Conservation (phyloP, 1,140 invertebrate genomes). For the Halictus rubicundus region DNA sequence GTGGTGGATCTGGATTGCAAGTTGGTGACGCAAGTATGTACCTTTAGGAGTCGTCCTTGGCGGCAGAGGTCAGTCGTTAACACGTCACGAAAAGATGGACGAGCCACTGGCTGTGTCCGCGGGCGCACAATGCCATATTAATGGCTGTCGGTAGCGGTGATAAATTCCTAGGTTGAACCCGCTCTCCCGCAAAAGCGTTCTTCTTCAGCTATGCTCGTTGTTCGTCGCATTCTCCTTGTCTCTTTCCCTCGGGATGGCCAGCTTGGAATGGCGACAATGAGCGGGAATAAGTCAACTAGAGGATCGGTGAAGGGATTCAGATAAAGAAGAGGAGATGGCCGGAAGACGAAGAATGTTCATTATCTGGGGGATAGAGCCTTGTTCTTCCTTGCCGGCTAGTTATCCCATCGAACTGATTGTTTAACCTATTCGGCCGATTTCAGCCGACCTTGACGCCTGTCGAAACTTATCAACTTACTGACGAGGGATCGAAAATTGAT, state of each 20-base stretch:
- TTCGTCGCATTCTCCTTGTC: constrained; percentile 27
- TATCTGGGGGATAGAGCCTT: neutral
- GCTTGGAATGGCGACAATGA: constrained; percentile 70
- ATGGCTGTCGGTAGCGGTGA: constrained; percentile 77
- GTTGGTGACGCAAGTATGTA: constrained; percentile 22
- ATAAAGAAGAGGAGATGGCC: constrained; percentile 17
- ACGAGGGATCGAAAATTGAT: no score
- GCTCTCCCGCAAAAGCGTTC: constrained; percentile 46
- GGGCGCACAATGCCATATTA: constrained; percentile 73
- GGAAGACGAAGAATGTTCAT: constrained; percentile 34
- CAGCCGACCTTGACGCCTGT: neutral
- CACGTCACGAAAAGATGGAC: constrained; percentile 69
- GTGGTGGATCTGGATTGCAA: constrained; percentile 49
- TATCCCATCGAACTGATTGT: neutral
- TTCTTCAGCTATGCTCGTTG: constrained; percentile 14
- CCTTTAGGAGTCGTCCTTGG: constrained; percentile 51
- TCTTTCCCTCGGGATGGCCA: constrained; percentile 50
- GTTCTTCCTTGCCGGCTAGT: neutral
- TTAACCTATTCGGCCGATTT: neutral
- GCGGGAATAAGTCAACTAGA: constrained; percentile 71
- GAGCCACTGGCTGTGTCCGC: constrained; percentile 66
- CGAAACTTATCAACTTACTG: neutral
- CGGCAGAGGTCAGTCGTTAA: constrained; percentile 67
- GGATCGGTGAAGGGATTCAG: constrained; percentile 51
- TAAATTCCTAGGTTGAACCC: constrained; percentile 71